Evolutionary conservation across 2,888 invertebrate species (phyloP).

Genomic region (Calliphora vomitoria): DNA sequence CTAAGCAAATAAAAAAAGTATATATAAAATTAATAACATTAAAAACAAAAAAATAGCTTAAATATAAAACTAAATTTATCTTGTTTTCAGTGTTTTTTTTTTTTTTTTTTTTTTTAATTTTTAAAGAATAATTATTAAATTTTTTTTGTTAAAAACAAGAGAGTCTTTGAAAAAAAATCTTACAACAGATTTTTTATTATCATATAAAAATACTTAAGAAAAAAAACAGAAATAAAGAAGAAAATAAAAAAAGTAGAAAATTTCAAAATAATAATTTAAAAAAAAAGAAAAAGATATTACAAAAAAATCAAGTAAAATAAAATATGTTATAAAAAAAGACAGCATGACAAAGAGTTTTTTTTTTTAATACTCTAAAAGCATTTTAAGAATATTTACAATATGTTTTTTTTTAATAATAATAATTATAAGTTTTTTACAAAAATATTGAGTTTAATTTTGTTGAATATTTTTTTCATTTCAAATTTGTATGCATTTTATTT

Average conservation of each 20-base stretch:
- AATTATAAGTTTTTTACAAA: too few relatives aligned
- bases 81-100: neutral
- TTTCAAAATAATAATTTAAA: neutral
- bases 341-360: conserved; percentile 43
- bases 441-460: too few relatives aligned
- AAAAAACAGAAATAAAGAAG: conserved; percentile 3
- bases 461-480: too few relatives aligned
- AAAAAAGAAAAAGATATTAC: neutral
- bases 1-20: neutral
- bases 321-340: too few relatives aligned
- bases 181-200: conserved; percentile 73
- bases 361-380: conserved; percentile 7
- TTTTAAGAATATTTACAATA: conserved; percentile 7
- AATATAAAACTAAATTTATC: conserved; percentile 21
- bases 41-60: conserved; percentile 60
- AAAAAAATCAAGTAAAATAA: neutral
- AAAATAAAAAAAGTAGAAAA: conserved; percentile 14
- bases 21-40: conserved; percentile 60
- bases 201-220: conserved; percentile 13
- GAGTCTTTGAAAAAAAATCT: conserved; percentile 74
- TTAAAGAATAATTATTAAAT: neutral
- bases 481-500: too few relatives aligned
- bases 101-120: too few relatives aligned
- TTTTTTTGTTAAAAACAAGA: conserved; percentile 59
- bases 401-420: neutral